Evolutionary conservation across 2,113 vertebrate genomes (phyloP), one percentile per base, ranked within the genome.

Genomic region (Rhodinocichla rosea): DNA sequence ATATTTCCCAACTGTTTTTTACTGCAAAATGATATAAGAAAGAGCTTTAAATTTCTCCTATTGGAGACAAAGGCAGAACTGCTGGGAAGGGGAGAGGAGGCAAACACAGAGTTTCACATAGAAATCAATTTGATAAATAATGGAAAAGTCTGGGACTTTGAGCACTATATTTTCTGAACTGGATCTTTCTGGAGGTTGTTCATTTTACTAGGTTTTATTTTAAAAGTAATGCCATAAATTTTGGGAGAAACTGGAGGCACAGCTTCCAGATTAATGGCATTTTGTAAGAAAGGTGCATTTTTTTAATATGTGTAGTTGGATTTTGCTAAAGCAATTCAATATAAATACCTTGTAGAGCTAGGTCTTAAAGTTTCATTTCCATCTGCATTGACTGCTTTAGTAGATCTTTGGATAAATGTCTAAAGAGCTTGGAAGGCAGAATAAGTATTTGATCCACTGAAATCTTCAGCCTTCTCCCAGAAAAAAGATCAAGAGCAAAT

Each of bases 281-380:
- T 92, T 90, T 86, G 9, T 70, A 56, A 67, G 73, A 52, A 80
- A 88, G 59, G 42, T 45, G 35, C 39, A 21, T 85, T 85, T 45
- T 47, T 89, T 52, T 67, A 85, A 64, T 91, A 76, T 27, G 8
- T 76, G 37, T n/a, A 63, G 59, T 27, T 88, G 79, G 64, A 90
- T 91, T 94, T 95, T 94, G 92, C 82, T 85, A 73, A 87, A 94
- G 45, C 70, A 77, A 32, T 95, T 96, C 64, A 52, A 18, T 83
- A 59, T 65, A 94, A 90, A 60, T 88, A 68, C 64, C n/a, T 75
- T 77, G 14, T 77, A 88, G 77, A 85, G 73, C 55, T 80, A 69
- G 68, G 76, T 90, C 88, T 90, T 96, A 83, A 62, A 83, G 35
- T 83, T 96, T 93, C 35, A 90, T 88, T 97, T 94, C 85, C 56